Evolutionary conservation across 2,797 vertebrate species (phyloP).

Genomic region (Trematomus bernacchii): DNA sequence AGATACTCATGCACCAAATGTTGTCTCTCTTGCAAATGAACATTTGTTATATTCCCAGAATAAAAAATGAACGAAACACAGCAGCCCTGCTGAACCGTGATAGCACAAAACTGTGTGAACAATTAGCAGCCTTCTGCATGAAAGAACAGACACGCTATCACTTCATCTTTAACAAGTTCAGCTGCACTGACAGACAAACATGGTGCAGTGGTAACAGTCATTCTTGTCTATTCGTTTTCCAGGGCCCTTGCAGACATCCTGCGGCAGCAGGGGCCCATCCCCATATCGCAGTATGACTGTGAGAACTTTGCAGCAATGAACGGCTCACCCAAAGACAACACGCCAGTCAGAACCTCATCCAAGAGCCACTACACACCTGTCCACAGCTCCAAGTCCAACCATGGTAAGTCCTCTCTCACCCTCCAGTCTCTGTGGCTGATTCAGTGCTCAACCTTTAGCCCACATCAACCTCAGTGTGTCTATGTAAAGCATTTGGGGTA

Average conservation of each 20-base stretch:
- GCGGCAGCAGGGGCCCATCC: slow-evolving; percentile 98
- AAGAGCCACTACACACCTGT: slow-evolving; percentile 98
- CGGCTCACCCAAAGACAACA: slow-evolving; percentile 97
- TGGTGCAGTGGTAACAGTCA: slow-evolving; percentile 29
- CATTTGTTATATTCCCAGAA: slow-evolving; percentile 57
- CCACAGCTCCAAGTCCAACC: slow-evolving; percentile 93
- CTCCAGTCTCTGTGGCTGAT: neutral
- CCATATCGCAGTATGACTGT: slow-evolving; percentile 98
- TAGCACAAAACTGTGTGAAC: slow-evolving; percentile 51
- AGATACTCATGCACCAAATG: slow-evolving; percentile 60
- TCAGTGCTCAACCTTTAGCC: slow-evolving; percentile 4
- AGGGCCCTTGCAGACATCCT: slow-evolving; percentile 98
- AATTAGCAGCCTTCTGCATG: slow-evolving; percentile 36
- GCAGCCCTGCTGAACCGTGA: slow-evolving; percentile 46
- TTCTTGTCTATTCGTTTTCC: slow-evolving; percentile 33
- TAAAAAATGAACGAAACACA: slow-evolving; percentile 17
- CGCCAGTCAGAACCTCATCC: slow-evolving; percentile 92
- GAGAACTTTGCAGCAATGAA: slow-evolving; percentile 97
- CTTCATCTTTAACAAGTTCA: slow-evolving; percentile 35
- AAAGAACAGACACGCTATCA: slow-evolving; percentile 20
- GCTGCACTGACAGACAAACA: slow-evolving; percentile 5
- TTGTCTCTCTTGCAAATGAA: slow-evolving; percentile 67
- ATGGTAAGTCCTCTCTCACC: slow-evolving; percentile 81
- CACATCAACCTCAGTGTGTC: neutral
- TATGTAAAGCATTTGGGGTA: neutral